These are phyloP conservation scores for Mungos mungo DNA, from an alignment of 2,113 vertebrate genomes.

Conservation along the genomic window DNA sequence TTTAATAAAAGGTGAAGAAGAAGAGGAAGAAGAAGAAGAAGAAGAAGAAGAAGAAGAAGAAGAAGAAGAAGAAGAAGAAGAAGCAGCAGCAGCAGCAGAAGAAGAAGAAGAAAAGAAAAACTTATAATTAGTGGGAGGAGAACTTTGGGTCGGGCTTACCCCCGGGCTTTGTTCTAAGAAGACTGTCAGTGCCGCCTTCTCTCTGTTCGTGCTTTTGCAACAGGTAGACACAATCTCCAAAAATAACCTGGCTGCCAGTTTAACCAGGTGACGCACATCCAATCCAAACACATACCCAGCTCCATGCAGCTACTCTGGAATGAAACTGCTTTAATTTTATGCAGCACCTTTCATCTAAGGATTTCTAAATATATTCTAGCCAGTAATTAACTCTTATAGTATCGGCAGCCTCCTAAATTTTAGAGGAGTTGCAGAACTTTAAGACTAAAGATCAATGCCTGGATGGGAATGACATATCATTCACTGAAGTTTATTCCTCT, in stretches of 20 bases:
- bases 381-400: not conserved
- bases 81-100: rapidly evolving
- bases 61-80: rapidly evolving
- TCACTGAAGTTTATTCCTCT: not conserved
- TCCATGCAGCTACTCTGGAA: not conserved
- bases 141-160: not conserved
- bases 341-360: not conserved
- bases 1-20: not conserved
- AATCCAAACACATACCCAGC: not conserved
- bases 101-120: not conserved
- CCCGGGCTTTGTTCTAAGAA: not conserved
- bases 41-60: not conserved
- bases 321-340: not conserved
- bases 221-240: not conserved
- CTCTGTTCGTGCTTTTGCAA: not conserved
- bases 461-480: not conserved
- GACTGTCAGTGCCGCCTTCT: not conserved
- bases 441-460: not conserved
- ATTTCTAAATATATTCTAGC: not conserved
- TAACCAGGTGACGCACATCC: not conserved
- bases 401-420: not conserved
- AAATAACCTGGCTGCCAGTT: not conserved
- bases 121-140: not conserved
- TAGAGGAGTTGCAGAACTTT: not conserved
- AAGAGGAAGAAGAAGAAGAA: not conserved